Evolutionary conservation across 2,797 vertebrate genomes (phyloP).

Genomic region (Dendrocincla tyrannina): DNA sequence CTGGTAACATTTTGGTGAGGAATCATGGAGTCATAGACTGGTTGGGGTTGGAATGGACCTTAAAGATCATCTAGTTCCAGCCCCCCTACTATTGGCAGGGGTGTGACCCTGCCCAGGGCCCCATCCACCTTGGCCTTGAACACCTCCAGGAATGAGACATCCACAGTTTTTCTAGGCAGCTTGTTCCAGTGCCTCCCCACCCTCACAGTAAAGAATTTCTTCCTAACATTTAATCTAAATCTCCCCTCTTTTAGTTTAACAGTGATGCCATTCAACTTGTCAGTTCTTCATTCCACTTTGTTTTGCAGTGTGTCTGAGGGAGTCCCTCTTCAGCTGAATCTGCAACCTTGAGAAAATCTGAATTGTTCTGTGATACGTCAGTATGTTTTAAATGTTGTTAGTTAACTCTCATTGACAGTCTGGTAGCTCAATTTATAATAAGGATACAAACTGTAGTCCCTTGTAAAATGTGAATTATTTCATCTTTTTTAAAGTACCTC

Average conservation of each 20-base stretch:
- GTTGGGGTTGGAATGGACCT: not conserved
- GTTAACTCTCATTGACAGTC: not conserved
- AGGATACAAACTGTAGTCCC: not conserved
- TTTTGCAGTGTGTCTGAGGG: not conserved
- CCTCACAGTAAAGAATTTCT: not conserved
- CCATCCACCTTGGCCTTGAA: not conserved
- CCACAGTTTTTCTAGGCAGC: not conserved
- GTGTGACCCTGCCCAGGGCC: not conserved
- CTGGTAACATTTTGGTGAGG: not conserved
- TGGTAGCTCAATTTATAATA: not conserved
- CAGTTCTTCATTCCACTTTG: not conserved
- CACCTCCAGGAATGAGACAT: not conserved
- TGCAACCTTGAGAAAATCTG: not conserved
- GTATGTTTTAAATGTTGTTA: not conserved
- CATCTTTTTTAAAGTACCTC: not conserved
- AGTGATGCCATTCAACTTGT: not conserved
- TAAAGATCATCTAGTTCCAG: not conserved
- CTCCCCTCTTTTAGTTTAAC: not conserved
- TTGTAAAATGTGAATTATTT: not conserved
- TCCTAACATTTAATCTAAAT: not conserved
- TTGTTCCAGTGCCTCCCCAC: not conserved
- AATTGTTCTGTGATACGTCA: not conserved
- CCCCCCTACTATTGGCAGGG: not conserved
- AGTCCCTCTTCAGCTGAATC: not conserved
- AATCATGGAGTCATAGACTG: not conserved